Conservation (phyloP, 1,140 invertebrate genomes). For the Bombus sibiricus region DNA sequence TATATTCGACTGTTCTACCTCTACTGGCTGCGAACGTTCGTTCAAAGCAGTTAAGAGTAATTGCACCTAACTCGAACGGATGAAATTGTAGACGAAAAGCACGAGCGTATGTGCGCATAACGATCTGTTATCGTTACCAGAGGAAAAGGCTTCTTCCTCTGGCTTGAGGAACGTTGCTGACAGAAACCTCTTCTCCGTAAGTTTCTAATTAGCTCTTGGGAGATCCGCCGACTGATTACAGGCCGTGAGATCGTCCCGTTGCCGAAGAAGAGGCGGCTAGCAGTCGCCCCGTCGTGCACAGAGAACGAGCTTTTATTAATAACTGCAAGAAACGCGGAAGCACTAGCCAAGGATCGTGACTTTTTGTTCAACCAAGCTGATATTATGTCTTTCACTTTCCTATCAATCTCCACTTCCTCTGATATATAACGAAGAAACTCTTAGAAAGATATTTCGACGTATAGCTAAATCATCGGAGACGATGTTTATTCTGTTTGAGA, state of each 20-base stretch:
- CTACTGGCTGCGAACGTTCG: background rate
- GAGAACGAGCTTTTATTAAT: conserved; percentile 42
- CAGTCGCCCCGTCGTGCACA: background rate
- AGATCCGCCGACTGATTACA: conserved; percentile 62
- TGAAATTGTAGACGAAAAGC: conserved; percentile 15
- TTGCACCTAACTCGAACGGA: background rate
- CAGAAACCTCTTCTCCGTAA: conserved; percentile 48
- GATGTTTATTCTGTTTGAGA: background rate
- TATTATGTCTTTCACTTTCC: background rate
- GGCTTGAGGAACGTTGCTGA: background rate
- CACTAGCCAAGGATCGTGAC: background rate
- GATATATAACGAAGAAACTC: background rate
- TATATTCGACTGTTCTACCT: background rate
- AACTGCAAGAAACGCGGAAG: conserved; percentile 44
- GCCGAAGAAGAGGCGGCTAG: conserved; percentile 6
- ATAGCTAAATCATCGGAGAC: background rate
- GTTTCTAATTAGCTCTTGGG: conserved; percentile 70
- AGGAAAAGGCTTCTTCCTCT: background rate
- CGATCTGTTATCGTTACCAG: conserved; percentile 1
- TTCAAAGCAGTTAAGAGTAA: background rate
- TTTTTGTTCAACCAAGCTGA: background rate
- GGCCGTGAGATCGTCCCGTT: conserved; percentile 20
- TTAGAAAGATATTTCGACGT: background rate
- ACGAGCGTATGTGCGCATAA: background rate
- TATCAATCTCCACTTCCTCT: background rate